A percentile compares a stretch with the other conserved stretches of the same genome.
Conservation (phyloP, 2,113 vertebrate species). For the Peucedramus taeniatus region DNA sequence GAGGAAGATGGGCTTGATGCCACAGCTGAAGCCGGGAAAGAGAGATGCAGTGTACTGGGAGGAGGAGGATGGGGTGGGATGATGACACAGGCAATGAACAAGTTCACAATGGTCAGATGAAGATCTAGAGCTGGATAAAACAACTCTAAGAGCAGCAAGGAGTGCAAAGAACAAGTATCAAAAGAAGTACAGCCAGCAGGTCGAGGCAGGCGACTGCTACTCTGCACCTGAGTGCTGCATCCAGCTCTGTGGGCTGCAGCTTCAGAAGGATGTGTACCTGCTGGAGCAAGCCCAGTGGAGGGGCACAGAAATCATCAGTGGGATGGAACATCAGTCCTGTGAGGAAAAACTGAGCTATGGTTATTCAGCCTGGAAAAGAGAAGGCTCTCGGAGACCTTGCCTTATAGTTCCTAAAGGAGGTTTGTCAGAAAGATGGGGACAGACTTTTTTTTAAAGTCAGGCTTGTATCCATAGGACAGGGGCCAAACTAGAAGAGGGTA, state of each 20-base stretch:
- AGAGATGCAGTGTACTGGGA: neutral
- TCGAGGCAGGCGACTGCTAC: too few relatives aligned
- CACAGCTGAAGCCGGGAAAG: neutral
- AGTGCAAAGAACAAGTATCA: neutral
- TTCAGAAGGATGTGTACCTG: neutral
- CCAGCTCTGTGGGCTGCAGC: neutral
- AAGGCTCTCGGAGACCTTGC: neutral
- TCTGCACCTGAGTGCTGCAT: fast-evolving
- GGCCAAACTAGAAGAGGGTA: neutral
- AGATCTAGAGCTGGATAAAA: neutral
- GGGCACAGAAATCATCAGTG: neutral
- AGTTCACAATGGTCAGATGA: neutral
- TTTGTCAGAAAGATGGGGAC: neutral
- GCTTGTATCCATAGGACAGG: neutral
- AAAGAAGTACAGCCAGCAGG: neutral
- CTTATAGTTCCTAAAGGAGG: neutral
- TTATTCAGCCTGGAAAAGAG: neutral
- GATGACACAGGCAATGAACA: neutral
- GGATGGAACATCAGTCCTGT: neutral
- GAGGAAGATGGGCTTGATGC: neutral
- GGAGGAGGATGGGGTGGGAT: neutral
- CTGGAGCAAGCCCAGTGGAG: neutral
- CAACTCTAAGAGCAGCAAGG: neutral
- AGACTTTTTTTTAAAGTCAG: neutral
- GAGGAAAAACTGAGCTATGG: neutral